Base-by-base conservation (phyloP, 2,113 vertebrate genomes). In the Sapajus apella region DNA sequence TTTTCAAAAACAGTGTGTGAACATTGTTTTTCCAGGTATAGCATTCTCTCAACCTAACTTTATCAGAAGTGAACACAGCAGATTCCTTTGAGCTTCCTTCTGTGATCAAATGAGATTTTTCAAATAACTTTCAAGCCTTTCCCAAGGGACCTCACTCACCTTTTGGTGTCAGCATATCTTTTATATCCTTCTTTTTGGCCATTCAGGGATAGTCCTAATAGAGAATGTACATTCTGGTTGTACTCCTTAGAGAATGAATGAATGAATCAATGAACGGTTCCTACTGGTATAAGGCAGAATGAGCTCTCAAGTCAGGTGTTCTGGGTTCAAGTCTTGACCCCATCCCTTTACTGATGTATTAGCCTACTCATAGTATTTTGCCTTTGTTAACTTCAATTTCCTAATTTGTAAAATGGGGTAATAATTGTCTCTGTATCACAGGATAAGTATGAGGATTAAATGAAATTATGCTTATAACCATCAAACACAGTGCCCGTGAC, bases 41-140 rank as follows among this genome's bases (percentile, higher is more conserved):
- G 12, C 23, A 61, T 35, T 70, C 55, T 95, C 52, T 73, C 43
- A 84, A 77, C 40, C 88, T 87, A 80, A 90, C 50, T 76, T 86
- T 76, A 96, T 61, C 50, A 91, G 73, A 61, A 83, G 58, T 32
- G 45, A 96, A 76, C 73, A 95, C 23, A 77, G 30, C 45, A 95
- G 52, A 94, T 94, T 86, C 73, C 61, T 80, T 47, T 81, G 23
- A 77, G 58, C 17, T 68, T 94, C 75, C 66, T 85, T 92, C 13
- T 87, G 16, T 79, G 83, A 84, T 32, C 77, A 91, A 94, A 87
- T 76, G 21, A 90, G 35, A 97, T 37, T 70, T 94, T 97, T 95
- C 90, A 80, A 72, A 80, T 50, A 79, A 77, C 7, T 96, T 5
- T 77, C 40, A 66, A 83, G n/a, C n/a, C 86, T 92, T 95, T 58